Evolutionary conservation across 2,113 vertebrate species (phyloP), one percentile per base, ranked within the genome.

Genomic region (Rhinolophus ferrumequinum): DNA sequence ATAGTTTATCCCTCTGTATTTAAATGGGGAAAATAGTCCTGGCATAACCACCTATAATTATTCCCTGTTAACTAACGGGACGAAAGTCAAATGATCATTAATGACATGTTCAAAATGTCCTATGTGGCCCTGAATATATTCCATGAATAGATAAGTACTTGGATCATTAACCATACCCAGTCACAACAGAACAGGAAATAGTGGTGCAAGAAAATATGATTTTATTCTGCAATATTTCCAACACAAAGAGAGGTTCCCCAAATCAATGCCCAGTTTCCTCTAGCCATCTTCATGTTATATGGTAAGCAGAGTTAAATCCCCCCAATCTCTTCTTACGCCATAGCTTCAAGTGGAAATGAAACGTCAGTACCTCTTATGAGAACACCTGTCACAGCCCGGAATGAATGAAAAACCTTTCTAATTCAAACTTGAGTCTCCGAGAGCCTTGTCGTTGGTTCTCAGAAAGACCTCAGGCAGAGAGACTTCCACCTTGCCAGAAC

Each of bases 141-240:
- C 90, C 60, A 41, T n/a, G 80, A 89, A 30, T 33, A 69, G 50
- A 16, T n/a, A 33, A 41, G 35, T 60, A 47, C 54, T 90, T 75
- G n/a, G 38, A 56, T 67, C n/a, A 33, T 75, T 73, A 44, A 44
- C 26, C 64, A 70, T 47, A n/a, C 8, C 70, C 54, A 62, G 13
- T 90, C 84, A 86, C 60, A 52, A 79, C 14, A 21, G 60, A 95
- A 54, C 18, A 94, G 87, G 69, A 97, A 92, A 92, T 50, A 30
- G 21, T 83, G 54, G 33, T 72, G 8, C 5, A 72, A 91, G 67
- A 47, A 91, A 83, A 72, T 2, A 35, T 10, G 18, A 56, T 82
- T 88, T 73, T 70, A 69, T 85, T 70, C 52, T n/a, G 3, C 24
- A 70, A 12, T 38, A 52, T 87, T 84, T 86, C 24, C 77, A 75